Evolutionary conservation across 2,797 vertebrate genomes (phyloP), one percentile per base, ranked within the genome.

Genomic region (Microctenopoma lineatum): DNA sequence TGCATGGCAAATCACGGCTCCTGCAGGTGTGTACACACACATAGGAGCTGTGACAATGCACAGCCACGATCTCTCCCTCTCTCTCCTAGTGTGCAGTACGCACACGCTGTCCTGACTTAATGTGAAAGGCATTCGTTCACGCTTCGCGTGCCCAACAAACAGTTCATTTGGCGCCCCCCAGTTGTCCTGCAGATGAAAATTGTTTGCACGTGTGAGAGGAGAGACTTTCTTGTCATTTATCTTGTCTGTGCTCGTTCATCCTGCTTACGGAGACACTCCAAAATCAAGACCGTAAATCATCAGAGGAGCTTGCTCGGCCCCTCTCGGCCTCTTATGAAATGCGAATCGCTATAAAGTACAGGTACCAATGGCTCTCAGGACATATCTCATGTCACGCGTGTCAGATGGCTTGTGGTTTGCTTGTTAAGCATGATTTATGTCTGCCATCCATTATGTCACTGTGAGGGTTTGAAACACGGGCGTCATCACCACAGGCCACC

Each of bases 201-300:
- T 77, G 77, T 87, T 90, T 86, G 83, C 88, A 90, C 79, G 89
- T 89, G 87, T 83, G 84, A 82, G 84, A 82, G 59, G 64, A 52
- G 76, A 86, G 55, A 51, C 72, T 47, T 45, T 80, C 63, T 87
- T 41, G 15, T 77, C 79, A 32, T 85, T 78, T 84, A 82, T 90
- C 83, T 86, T 65, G 79, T 90, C 83, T 56, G 56, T 66, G 68
- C 73, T 76, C 7, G 8, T 83, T 85, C 79, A 59, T 77, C 65
- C 66, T 34, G 52, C 58, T 74, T 66, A 45, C 71, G 75, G 68
- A 79, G 70, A 73, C 59, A 39, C 77, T 80, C 63, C 65, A 27
- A 45, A 84, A 71, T 12, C 59, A 59, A 41, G 27, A 55, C 68
- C 55, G 63, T 77, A 70, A 78, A 79, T 84, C 70, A 66, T 52